Percentiles rank a stretch among this genome's conserved stretches.
Evolutionary conservation across 1,140 invertebrate genomes (phyloP).

Genomic region (Pentalonia nigronervosa): DNA sequence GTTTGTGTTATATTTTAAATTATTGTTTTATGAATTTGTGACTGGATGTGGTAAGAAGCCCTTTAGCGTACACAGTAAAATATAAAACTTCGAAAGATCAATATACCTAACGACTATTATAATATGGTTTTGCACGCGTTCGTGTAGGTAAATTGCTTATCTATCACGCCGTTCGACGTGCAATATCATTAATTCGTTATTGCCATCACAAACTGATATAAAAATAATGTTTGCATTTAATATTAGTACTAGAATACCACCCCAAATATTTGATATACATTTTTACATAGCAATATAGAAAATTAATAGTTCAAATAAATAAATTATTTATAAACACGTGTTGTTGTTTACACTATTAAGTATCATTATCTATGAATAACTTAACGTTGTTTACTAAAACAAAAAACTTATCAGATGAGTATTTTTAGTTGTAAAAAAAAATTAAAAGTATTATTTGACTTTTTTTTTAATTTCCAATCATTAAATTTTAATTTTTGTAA

Average conservation of each 20-base stretch:
- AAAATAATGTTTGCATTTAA: background rate
- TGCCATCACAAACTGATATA: background rate
- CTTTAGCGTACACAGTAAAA: background rate
- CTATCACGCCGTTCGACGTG: background rate
- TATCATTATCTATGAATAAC: background rate
- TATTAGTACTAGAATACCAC: background rate
- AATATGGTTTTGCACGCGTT: conserved; percentile 4
- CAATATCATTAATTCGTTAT: background rate
- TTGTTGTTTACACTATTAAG: too few relatives aligned
- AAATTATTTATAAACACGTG: too few relatives aligned
- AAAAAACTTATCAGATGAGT: background rate
- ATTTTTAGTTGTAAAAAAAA: background rate
- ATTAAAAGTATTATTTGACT: background rate
- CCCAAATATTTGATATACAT: background rate
- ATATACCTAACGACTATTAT: background rate
- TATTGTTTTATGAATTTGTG: background rate
- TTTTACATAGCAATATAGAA: background rate
- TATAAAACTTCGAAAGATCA: conserved; percentile 19
- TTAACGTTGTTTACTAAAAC: background rate
- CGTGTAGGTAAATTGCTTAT: conserved; percentile 26
- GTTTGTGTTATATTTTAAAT: background rate
- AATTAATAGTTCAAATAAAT: too few relatives aligned
- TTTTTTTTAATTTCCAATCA: background rate
- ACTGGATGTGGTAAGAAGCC: background rate
- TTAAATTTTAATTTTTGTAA: background rate